These are phyloP conservation scores for Parelbella ahira DNA, from an alignment of 2,888 invertebrate genomes.

Conservation along the genomic window DNA sequence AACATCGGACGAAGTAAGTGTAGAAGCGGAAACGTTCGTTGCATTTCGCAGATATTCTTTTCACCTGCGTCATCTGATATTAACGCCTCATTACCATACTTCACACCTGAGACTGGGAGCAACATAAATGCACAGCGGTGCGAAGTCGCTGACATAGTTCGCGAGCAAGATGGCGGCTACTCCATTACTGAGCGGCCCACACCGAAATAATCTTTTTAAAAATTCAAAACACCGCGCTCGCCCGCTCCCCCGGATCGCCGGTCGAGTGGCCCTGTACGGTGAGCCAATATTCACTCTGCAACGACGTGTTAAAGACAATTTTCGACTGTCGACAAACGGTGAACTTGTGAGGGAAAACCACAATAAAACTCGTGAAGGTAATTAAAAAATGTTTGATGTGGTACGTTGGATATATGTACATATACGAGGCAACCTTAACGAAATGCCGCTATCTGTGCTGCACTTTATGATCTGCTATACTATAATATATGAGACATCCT, in stretches of 20 bases:
- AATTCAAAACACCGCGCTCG: slow-evolving; percentile 55
- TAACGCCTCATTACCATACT: slow-evolving; percentile 21
- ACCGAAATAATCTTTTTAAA: slow-evolving; percentile 71
- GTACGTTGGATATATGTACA: no score
- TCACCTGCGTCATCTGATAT: slow-evolving; percentile 16
- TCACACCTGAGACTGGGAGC: slow-evolving; percentile 21
- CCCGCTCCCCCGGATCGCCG: slow-evolving; percentile 34
- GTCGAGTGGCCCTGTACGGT: slow-evolving; percentile 43
- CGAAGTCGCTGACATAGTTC: slow-evolving; percentile 45
- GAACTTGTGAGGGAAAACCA: slow-evolving; percentile 39
- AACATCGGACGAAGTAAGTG: no score
- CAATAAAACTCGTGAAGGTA: slow-evolving; percentile 52
- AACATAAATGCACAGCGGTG: slow-evolving; percentile 18
- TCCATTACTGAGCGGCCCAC: slow-evolving; percentile 51
- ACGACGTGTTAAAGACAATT: slow-evolving; percentile 28
- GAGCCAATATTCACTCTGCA: slow-evolving; percentile 34
- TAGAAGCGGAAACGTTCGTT: no score
- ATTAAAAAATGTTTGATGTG: slow-evolving; percentile 44
- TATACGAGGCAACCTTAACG: no score
- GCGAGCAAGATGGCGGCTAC: slow-evolving; percentile 35
- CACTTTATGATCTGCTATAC: no score
- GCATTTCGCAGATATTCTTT: no score
- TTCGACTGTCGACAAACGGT: slow-evolving; percentile 20
- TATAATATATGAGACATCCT: no score
- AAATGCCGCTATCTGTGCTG: no score